Conservation (phyloP, 1,140 invertebrate species). For the Bactericera cockerelli region DNA sequence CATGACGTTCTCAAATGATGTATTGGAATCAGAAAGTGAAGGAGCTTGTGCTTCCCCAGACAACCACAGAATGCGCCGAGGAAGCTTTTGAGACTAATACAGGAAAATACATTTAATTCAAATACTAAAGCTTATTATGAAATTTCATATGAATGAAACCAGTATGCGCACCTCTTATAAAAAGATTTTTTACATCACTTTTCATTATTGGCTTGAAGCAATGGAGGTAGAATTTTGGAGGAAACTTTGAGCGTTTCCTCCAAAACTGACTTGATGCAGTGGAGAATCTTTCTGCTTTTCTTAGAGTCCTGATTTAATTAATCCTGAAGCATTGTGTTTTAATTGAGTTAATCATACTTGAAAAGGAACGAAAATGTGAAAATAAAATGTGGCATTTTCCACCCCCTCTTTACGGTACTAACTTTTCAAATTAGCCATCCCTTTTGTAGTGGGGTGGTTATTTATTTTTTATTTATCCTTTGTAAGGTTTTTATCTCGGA, state of each 20-base stretch:
- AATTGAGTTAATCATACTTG: slow-evolving; percentile 8
- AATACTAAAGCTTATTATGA: no score
- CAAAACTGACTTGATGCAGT: no score
- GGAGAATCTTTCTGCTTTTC: neutral
- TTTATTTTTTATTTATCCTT: neutral
- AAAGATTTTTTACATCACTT: no score
- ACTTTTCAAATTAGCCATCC: slow-evolving; percentile 7
- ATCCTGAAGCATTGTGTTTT: slow-evolving; percentile 7
- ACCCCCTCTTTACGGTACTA: neutral
- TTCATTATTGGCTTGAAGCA: no score
- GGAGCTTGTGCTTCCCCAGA: neutral
- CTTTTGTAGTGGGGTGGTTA: neutral
- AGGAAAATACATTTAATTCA: no score
- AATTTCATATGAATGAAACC: no score
- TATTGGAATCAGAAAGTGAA: neutral
- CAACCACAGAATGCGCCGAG: no score
- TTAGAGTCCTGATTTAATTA: slow-evolving; percentile 2
- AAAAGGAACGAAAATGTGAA: neutral
- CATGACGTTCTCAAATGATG: slow-evolving; percentile 9
- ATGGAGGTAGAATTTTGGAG: no score
- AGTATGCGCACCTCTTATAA: no score
- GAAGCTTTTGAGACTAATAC: no score
- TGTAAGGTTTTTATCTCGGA: no score
- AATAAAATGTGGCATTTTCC: slow-evolving; percentile 9
- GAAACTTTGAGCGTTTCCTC: no score